phyloP scores from a whole-genome alignment of 1,140 invertebrate species.

The Euura saliciscinereae region DNA sequence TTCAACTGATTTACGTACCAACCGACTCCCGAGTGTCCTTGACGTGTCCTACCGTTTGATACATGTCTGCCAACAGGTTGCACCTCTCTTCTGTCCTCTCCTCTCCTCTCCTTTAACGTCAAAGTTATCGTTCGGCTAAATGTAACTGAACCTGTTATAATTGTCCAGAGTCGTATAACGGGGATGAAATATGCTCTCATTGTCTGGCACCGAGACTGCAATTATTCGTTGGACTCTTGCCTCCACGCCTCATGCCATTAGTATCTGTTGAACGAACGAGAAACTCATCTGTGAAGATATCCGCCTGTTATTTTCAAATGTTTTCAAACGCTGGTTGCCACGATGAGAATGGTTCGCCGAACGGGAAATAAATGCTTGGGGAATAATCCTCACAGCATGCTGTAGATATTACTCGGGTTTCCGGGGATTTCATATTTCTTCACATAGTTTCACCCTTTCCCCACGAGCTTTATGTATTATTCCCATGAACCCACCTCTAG shows the following conservation, averaged over 20 bases:
- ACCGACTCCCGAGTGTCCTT: conserved; percentile 4
- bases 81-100: neutral
- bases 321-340: too few relatives aligned
- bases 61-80: conserved; percentile 1
- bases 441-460: neutral
- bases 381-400: too few relatives aligned
- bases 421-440: neutral
- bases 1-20: conserved; percentile 5
- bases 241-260: neutral
- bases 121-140: neutral
- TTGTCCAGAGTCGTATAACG: neutral
- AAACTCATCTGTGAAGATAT: too few relatives aligned
- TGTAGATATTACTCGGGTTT: neutral
- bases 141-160: neutral
- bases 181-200: neutral
- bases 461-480: neutral
- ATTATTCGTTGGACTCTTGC: neutral
- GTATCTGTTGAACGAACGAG: too few relatives aligned
- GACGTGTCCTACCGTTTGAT: neutral
- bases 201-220: neutral
- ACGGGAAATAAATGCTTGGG: too few relatives aligned
- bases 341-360: too few relatives aligned
- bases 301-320: too few relatives aligned
- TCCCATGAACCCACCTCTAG: neutral
- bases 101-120: neutral